phyloP scores from a whole-genome alignment of 2,113 vertebrate genomes.

The Alaudala cheleensis region DNA sequence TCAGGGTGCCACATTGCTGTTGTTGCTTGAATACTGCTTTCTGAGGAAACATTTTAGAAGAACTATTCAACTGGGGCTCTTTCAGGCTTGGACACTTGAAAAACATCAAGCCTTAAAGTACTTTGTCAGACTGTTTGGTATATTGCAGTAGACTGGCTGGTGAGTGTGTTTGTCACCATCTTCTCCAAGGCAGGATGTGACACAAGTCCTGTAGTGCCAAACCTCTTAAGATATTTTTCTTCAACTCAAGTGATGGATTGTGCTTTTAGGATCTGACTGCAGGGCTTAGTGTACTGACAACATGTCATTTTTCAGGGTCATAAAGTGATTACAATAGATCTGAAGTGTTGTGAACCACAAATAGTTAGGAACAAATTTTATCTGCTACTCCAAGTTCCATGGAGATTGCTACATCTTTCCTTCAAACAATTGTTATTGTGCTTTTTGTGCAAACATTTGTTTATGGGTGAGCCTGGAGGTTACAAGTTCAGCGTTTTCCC shows the following conservation, averaged over 20 bases:
- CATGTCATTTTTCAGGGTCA: slow-evolving; percentile 23
- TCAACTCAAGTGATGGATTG: background rate
- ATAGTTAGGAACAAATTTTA: slow-evolving; percentile 23
- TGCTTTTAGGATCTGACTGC: slow-evolving; percentile 15
- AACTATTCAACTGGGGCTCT: background rate
- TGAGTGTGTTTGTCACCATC: background rate
- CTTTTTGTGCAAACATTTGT: slow-evolving; percentile 61
- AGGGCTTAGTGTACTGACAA: background rate
- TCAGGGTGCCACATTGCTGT: background rate
- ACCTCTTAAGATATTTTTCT: slow-evolving; percentile 14
- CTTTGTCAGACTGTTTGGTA: background rate
- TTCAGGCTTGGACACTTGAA: background rate
- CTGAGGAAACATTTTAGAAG: background rate
- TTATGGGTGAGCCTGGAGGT: slow-evolving; percentile 3
- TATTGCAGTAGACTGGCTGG: background rate
- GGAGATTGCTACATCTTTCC: slow-evolving; percentile 53
- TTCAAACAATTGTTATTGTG: slow-evolving; percentile 56
- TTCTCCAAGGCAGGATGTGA: background rate
- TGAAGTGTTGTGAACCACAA: background rate
- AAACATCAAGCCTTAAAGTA: background rate
- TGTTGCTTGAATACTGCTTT: background rate
- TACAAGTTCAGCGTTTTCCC: slow-evolving; percentile 7
- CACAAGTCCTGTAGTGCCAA: background rate
- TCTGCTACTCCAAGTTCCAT: slow-evolving; percentile 33
- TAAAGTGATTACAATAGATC: slow-evolving; percentile 40